A percentile compares a stretch with the other conserved stretches of the same genome.
Evolutionary conservation across 2,113 vertebrate species (phyloP).

Genomic region (Dipodomys spectabilis): DNA sequence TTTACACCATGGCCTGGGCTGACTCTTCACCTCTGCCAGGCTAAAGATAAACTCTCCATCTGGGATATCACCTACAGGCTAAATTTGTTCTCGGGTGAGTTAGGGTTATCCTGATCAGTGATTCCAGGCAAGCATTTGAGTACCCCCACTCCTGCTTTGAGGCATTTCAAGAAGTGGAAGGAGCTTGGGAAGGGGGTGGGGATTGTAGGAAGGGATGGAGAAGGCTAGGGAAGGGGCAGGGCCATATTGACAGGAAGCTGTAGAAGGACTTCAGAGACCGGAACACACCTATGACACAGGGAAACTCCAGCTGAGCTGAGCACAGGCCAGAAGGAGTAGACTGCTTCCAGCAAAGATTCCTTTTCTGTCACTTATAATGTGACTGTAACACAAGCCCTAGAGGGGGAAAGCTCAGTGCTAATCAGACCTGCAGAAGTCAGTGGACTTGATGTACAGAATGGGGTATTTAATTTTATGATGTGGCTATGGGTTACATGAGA

Average conservation of each 20-base stretch:
- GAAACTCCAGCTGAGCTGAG: neutral
- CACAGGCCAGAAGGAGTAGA: neutral
- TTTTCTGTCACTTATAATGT: conserved; percentile 31
- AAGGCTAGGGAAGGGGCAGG: too few relatives aligned
- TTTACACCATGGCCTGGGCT: neutral
- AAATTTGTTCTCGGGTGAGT: conserved; percentile 70
- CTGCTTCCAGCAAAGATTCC: conserved; percentile 38
- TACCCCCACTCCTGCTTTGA: neutral
- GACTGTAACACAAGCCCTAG: conserved; percentile 57
- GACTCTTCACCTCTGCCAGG: conserved; percentile 54
- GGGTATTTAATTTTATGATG: conserved; percentile 80
- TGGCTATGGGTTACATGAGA: conserved; percentile 74
- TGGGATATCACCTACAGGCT: conserved; percentile 54
- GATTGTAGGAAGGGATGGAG: too few relatives aligned
- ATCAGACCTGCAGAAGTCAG: conserved; percentile 63
- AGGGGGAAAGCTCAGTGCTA: conserved; percentile 54
- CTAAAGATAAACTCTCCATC: conserved; percentile 75
- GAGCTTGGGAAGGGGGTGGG: neutral
- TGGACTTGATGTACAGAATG: conserved; percentile 73
- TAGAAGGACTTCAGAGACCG: neutral
- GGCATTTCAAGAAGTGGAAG: neutral
- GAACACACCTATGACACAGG: accelerated
- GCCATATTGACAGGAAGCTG: neutral
- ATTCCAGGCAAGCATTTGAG: neutral
- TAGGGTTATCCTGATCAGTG: conserved; percentile 50